Conservation (phyloP, 2,113 vertebrate species). For the Daphoenositta chrysoptera region DNA sequence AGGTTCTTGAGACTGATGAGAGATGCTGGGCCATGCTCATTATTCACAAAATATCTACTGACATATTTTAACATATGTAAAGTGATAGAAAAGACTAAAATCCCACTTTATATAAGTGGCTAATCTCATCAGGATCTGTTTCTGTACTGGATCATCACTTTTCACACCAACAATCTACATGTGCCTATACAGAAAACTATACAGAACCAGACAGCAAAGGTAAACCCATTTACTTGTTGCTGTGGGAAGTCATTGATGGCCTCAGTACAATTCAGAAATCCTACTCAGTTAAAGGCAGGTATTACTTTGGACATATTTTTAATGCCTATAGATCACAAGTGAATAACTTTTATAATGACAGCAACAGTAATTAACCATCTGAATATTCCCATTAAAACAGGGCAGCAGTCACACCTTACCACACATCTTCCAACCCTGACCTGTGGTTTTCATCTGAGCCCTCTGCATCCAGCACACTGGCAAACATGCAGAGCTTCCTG, state of each 20-base stretch:
- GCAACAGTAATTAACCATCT: not conserved
- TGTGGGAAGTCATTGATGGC: not conserved
- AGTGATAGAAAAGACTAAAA: not conserved
- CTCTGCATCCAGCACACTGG: not conserved
- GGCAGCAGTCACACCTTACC: not conserved
- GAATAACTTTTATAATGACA: not conserved
- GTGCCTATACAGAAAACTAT: not conserved
- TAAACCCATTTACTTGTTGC: not conserved
- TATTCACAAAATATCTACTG: not conserved
- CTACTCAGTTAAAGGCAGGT: not conserved
- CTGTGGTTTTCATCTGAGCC: not conserved
- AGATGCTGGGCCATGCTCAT: not conserved
- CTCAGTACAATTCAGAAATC: not conserved
- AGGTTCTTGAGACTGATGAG: not conserved
- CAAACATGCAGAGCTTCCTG: not conserved
- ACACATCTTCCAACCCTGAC: not conserved
- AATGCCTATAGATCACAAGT: not conserved
- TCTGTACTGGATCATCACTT: not conserved
- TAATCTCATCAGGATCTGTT: not conserved
- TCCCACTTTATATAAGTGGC: not conserved
- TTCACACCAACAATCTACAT: not conserved
- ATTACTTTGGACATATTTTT: not conserved
- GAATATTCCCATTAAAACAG: not conserved
- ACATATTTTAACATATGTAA: not conserved
- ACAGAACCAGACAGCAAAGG: not conserved